phyloP scores from a whole-genome alignment of 2,888 invertebrate genomes.

The Byasa hedistus region DNA sequence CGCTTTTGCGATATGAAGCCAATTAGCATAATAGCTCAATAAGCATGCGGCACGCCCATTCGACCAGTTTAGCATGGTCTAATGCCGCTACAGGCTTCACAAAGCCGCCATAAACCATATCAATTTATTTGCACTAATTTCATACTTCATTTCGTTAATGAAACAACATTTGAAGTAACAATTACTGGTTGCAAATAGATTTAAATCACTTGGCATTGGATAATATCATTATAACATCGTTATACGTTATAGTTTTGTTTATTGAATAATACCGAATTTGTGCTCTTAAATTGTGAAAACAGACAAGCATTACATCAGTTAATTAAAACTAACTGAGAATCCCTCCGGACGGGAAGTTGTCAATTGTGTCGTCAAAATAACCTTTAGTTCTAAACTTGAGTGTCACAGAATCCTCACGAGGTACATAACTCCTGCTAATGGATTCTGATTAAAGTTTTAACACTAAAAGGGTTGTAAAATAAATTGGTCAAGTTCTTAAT shows the following conservation, averaged over 20 bases:
- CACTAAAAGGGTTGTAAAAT: constrained; percentile 20
- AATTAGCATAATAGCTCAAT: constrained; percentile 48
- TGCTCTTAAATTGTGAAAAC: too few species aligned
- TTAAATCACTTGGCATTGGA: not conserved
- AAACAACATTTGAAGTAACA: constrained; percentile 10
- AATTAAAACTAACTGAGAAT: not conserved
- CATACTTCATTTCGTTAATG: constrained; percentile 18
- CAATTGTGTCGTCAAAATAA: constrained; percentile 16
- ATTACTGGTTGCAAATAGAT: not conserved
- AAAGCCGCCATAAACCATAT: constrained; percentile 28
- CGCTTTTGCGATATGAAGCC: constrained; percentile 39
- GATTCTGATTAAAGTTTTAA: constrained; percentile 29
- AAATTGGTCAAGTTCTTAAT: constrained; percentile 26
- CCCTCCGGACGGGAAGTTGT: constrained; percentile 15
- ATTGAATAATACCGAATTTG: too few species aligned
- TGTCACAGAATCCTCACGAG: constrained; percentile 22
- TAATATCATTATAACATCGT: not conserved
- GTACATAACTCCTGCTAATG: constrained; percentile 26
- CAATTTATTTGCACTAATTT: constrained; percentile 20
- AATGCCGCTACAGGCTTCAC: constrained; percentile 41
- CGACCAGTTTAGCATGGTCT: constrained; percentile 42
- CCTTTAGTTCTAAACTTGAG: constrained; percentile 17
- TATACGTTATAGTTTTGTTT: too few species aligned
- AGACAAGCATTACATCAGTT: not conserved
- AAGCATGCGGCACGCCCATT: constrained; percentile 36